Evolutionary conservation across 2,888 invertebrate genomes (phyloP).

Genomic region (Geophilus truncorum): DNA sequence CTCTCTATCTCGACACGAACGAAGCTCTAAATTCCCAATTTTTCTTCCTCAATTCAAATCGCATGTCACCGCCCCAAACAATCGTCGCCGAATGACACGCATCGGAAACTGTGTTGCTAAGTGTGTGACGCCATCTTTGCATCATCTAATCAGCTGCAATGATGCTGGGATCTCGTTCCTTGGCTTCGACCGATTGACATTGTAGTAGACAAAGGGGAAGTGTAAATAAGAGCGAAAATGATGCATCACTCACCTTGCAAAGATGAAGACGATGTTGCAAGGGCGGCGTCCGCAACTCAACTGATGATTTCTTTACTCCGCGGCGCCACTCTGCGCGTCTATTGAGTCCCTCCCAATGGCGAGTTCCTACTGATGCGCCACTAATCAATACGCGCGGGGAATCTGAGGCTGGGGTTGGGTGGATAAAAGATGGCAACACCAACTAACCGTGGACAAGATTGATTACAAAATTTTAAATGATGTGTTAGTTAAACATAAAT

Average conservation of each 20-base stretch:
- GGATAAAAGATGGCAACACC: not conserved
- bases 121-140: slow-evolving; percentile 14
- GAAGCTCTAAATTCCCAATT: not conserved
- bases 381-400: slow-evolving; percentile 8
- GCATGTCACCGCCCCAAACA: not conserved
- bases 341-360: not conserved
- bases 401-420: not conserved
- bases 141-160: not conserved
- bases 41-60: not conserved
- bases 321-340: slow-evolving; percentile 3
- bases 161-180: not conserved
- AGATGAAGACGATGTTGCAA: not conserved
- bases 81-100: not conserved
- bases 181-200: not conserved
- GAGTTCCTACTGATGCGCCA: slow-evolving; percentile 3
- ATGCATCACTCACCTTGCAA: not conserved
- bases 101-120: not conserved
- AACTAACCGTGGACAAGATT: not conserved
- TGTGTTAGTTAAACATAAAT: too few species aligned
- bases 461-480: not conserved
- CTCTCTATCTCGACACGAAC: not conserved
- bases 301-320: slow-evolving; percentile 10
- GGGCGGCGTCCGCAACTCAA: slow-evolving; percentile 17
- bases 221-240: not conserved
- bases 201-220: not conserved